Conservation (phyloP, 2,113 vertebrate genomes). For the Platanista minor region DNA sequence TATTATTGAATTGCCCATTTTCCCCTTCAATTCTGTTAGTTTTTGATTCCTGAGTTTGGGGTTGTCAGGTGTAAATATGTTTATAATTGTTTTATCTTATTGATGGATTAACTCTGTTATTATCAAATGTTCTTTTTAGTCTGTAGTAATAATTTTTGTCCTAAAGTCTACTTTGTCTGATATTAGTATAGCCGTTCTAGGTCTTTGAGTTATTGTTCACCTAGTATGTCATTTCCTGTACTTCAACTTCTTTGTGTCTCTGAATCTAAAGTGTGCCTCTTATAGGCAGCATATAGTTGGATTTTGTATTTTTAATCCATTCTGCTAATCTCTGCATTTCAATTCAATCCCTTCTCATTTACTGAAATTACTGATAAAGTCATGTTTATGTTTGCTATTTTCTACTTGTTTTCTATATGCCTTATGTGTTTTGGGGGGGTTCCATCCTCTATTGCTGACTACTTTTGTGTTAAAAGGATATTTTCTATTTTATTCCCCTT, state of each 20-base stretch:
- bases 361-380: background rate
- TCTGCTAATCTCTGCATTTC: background rate
- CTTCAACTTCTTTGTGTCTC: background rate
- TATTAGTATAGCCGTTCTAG: background rate
- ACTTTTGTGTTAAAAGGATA: background rate
- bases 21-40: background rate
- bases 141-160: background rate
- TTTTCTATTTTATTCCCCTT: background rate
- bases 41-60: background rate
- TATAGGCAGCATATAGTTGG: background rate
- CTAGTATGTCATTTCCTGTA: background rate
- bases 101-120: background rate
- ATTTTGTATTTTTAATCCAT: background rate
- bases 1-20: background rate
- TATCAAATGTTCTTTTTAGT: background rate
- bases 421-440: background rate
- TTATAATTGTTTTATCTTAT: background rate
- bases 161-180: background rate
- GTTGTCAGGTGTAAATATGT: background rate
- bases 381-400: background rate
- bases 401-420: background rate
- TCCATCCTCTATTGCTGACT: background rate
- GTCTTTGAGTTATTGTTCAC: background rate
- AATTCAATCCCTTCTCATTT: background rate
- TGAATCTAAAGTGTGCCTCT: background rate